These are phyloP conservation scores for Epinephelus coioides DNA, from an alignment of 2,797 vertebrate species.

Conservation along the genomic window DNA sequence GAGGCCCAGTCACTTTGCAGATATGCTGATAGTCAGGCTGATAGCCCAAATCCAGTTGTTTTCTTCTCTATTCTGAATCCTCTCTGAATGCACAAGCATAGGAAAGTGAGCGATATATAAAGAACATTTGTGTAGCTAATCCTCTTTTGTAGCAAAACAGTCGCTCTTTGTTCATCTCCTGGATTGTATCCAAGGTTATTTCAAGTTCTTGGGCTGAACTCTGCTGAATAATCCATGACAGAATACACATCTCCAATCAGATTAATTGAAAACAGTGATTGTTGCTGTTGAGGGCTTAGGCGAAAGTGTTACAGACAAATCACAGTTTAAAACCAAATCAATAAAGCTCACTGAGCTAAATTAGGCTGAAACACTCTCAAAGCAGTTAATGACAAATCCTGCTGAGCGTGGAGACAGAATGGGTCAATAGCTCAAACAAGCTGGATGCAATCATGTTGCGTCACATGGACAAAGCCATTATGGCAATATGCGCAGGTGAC, in stretches of 20 bases:
- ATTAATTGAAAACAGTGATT: constrained; percentile 82
- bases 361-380: constrained; percentile 81
- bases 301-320: constrained; percentile 79
- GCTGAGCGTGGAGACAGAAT: constrained; percentile 61
- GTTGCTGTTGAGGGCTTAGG: constrained; percentile 71
- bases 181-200: constrained; percentile 71
- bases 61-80: constrained; percentile 53
- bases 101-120: constrained; percentile 45
- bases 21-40: constrained; percentile 65
- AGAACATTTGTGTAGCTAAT: constrained; percentile 65
- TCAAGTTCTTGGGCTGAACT: constrained; percentile 55
- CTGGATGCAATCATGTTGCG: constrained; percentile 61
- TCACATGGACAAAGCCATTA: constrained; percentile 60
- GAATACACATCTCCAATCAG: constrained; percentile 73
- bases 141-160: constrained; percentile 63
- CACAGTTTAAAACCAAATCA: constrained; percentile 84
- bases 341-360: constrained; percentile 81
- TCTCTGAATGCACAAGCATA: constrained; percentile 50
- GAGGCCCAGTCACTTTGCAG: constrained; percentile 61
- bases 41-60: constrained; percentile 67
- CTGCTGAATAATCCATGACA: constrained; percentile 71
- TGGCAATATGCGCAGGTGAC: constrained; percentile 24
- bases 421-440: constrained; percentile 78
- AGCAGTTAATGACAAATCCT: constrained; percentile 81
- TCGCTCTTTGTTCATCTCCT: constrained; percentile 59